Conservation (phyloP, 1,140 invertebrate species). For the Orchesella cincta region DNA sequence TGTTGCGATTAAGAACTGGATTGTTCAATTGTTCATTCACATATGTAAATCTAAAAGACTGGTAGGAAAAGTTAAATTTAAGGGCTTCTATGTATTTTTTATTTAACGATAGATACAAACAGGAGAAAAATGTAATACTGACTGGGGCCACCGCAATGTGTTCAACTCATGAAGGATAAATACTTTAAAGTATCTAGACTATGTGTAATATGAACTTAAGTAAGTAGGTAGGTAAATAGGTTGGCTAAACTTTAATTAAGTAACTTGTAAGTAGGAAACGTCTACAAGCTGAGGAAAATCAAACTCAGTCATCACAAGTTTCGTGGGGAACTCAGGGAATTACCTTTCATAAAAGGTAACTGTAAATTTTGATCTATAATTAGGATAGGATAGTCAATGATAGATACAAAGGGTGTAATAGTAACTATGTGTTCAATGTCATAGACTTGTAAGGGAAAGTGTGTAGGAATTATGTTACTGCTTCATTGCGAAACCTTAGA, state of each 20-base stretch:
- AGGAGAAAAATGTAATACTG: background rate
- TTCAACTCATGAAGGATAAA: constrained; percentile 3
- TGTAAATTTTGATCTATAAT: too few species aligned
- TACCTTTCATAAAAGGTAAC: too few species aligned
- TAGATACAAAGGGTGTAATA: too few species aligned
- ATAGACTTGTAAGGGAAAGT: too few species aligned
- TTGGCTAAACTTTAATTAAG: background rate
- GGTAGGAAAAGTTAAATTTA: background rate
- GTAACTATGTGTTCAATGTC: too few species aligned
- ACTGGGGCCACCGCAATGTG: constrained; percentile 20
- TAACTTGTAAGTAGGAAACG: background rate
- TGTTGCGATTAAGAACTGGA: too few species aligned
- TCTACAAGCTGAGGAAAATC: background rate
- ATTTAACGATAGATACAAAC: background rate
- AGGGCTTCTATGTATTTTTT: background rate
- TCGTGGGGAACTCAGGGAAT: background rate
- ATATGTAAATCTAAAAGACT: background rate
- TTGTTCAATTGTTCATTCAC: background rate
- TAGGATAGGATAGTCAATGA: too few species aligned
- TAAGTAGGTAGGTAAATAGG: background rate
- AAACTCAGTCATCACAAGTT: background rate
- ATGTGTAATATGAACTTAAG: too few species aligned
- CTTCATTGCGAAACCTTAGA: too few species aligned
- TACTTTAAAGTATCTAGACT: too few species aligned
- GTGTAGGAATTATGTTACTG: too few species aligned